Base-by-base conservation (phyloP, 2,113 vertebrate species). In the Dipodomys ordii region DNA sequence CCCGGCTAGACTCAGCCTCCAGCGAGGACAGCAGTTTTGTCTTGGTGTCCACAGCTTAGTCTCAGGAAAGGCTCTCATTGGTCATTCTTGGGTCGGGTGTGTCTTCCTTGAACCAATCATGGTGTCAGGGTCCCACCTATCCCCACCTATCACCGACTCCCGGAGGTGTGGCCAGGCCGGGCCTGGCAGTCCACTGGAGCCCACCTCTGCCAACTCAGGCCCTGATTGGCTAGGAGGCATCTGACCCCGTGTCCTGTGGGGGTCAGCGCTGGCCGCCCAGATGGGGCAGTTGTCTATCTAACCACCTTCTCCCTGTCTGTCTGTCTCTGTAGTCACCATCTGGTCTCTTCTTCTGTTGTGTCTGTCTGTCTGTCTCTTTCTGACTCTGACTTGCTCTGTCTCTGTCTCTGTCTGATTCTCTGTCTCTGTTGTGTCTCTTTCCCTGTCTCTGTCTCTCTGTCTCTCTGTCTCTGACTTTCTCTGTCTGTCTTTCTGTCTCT, bases 61-160 rank as follows among this genome's bases (percentile, higher is more conserved):
- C n/a, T 67, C 44, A 78, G 62, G 86, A 77, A 73, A 92, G 65
- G 7, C 16, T 71, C 77, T 92, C 83, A 85, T 16, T 85, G 93
- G 94, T 6, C 23, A 9, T 32, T 35, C 11, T 30, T 46, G 49
- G 77, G 32, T 84, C 87, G 46, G 4, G 81, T 95, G 77, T 30
- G 77, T n/a, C 28, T 35, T 95, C 18, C 68, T 49, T 68, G 44
- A 72, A 0, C 91, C 87, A 95, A 32, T 91, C 86, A 73, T 3
- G 39, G 39, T 39, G 39, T 39, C 39, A 39, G 39, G 5, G 39
- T 12, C 49, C 49, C 49, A 49, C 49, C 49, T 49, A 12, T 49
- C 49, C 4, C 49, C 49, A 49, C 49, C 39, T 39, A 39, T 39
- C 49, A 71, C 68, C 4, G 2, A 1, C 18, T 28, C 28, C 82